Evolutionary conservation across 2,113 vertebrate genomes (phyloP), one percentile per base, ranked within the genome.

Genomic region (Lepisosteus osseus): DNA sequence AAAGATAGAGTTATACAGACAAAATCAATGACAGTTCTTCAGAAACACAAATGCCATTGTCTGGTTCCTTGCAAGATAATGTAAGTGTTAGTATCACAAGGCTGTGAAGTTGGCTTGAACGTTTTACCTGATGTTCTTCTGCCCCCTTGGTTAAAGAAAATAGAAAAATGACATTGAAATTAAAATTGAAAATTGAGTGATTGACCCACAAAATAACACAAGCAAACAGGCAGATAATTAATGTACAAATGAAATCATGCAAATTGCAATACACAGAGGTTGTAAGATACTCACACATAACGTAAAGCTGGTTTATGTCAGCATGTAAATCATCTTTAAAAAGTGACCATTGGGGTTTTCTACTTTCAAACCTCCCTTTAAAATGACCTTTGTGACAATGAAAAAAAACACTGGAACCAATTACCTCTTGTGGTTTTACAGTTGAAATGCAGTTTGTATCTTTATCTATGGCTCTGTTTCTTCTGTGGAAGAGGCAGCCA

Each of bases 71-170:
- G 68, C 55, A 15, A 40, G 64, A 7, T 47, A 67, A 13, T 47
- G 6, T 11, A 12, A 65, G 8, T 59, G 63, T 67, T 61, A 70
- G 57, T 62, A 40, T 12, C 29, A 69, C 29, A 8, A 29, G 9
- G 40, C n/a, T 57, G 13, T 5, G 54, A 69, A 6, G 54, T 12
- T 59, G 68, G n/a, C 40, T 57, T 8, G 3, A 29, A 47, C 61
- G 61, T 44, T 55, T 65, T 72, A 72, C 70, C 70, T 72, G 62
- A n/a, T 42, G n/a, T 54, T 72, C 64, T 57, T 72, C 54, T 72
- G 71, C 66, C 71, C 55, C 51, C 71, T 72, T 66, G 62, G 51
- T 29, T 44, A 72, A 45, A 69, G 17, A 57, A 69, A 55, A 69
- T 29, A 61, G 59, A 29, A 7, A 61, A 69, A 68, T 45, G 15